Base-by-base conservation (phyloP, 1,140 invertebrate species). In the Lepidurus couesii region DNA sequence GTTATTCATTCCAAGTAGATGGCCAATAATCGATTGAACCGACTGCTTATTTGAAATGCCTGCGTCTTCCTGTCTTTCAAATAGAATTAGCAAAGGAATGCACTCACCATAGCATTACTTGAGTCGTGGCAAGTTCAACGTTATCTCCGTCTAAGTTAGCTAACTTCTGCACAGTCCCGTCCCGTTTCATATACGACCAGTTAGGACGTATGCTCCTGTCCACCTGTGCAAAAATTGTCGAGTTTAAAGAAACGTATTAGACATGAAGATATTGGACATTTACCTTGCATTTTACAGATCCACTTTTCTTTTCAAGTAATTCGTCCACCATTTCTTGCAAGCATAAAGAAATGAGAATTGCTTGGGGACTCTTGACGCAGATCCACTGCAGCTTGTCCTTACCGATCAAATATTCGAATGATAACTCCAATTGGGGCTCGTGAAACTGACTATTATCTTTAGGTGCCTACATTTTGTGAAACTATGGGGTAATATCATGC, bases 281-380 rank as follows among this genome's bases (percentile, higher is more conserved):
- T 81, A 84, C 83, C 81, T 84, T 21, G 82, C 81, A 75, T 79
- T 85, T 84, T 79, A 82, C 85, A 80, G 82, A 83, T 7, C 90
- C 89, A 83, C 89, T 88, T 84, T 92, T 93, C 85, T 94, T 94
- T 81, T 93, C 87, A 81, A 98, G 88, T 80, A 98, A 86, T 85
- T 98, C 95, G 84, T 98, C 95, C 0, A 98, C 96, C 90, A 98
- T 95, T 3, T 92, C 91, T 87, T 98, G 95, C 75, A 98, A 87
- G 85, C 94, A 97, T 76, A 96, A 91, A 75, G 95, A 97, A 88
- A 98, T 96, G 65, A 98, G 89, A 84, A 98, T 96, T 13, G 96
- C 93, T 86, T 96, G 93, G 78, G 94, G 90, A 82, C 94, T 97
- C 47, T 89, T 88, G 78, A 98, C 89, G 11, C 93, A 96, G 43